Base-by-base conservation (phyloP, 2,113 vertebrate species). In the Sclerurus mexicanus region DNA sequence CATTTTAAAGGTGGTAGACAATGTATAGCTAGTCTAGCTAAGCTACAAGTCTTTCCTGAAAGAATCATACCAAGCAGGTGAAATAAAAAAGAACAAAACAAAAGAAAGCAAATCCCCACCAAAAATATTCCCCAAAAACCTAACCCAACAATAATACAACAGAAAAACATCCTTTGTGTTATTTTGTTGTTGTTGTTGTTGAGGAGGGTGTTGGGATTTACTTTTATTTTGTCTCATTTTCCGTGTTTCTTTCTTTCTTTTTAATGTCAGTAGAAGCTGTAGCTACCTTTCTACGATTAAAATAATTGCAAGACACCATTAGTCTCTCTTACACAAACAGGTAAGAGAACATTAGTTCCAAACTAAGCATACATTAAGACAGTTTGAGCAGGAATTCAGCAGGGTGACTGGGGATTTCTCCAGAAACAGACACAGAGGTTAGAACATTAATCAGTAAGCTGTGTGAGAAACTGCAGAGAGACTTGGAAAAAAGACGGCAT, bases 231-330 rank as follows among this genome's bases (percentile, higher is more conserved):
- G 8, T 27, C 14, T 52, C 6, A 14, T 39, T 31, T n/a, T 40
- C 24, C 1, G 31, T 56, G 22, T 1, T 52, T 40, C 0, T 35
- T 66, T 6, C 0, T 30, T 68, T 52, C 0, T 31, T 52, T 75
- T 75, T 56, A 71, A 25, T 67, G 35, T 33, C 23, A 44, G 23
- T 11, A 52, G 20, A 19, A n/a, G 2, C 66, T 85, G 39, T 64
- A 85, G n/a, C 4, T 17, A 72, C 21, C 8, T 69, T 74, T 60
- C 16, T 73, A n/a, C 33, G 52, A 31, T n/a, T 75, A 58, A 82
- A 85, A 69, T 72, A 67, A 58, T 46, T 68, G 4, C 37, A 71
- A 88, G 18, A 55, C 56, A 50, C 6, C 2, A 2, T 85, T 82
- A 60, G 9, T 37, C 10, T 78, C 46, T 60, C 20, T 81, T 90